Evolutionary conservation across 1,140 invertebrate species (phyloP), one percentile per base, ranked within the genome.

Genomic region (Maconellicoccus hirsutus): DNA sequence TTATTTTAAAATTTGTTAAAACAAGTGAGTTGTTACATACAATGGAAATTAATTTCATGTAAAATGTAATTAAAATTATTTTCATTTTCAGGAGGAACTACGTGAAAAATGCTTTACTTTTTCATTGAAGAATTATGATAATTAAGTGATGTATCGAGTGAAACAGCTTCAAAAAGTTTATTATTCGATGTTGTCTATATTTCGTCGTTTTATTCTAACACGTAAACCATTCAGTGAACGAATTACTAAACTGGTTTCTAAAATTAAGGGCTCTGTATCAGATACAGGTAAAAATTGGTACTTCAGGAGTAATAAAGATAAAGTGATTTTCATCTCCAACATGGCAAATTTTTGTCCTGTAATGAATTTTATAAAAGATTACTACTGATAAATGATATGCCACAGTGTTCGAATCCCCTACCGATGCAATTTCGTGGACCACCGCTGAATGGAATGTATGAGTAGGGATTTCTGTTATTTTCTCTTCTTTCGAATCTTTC

Each of bases 401-500:
- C 21, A 27, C n/a, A n/a, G 6, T 29, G 14, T 61, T 59, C 3
- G 6, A 66, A 66, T 23, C 6, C 25, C 10, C 7, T 52, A 52
- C 42, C 42, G 6, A 52, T 52, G 42, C 42, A 52, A 16, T 52
- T 52, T 16, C 42, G 4, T 3, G 42, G 42, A 14, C 42, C 42
- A 14, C 6, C 42, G n/a, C 42, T 52, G 16, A 52, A 52, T 52
- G 42, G 42, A 16, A 52, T 52, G 42, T 8, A 52, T 8, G 42
- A 6, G n/a, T 8, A 52, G 6, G 84, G 59, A 84, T 78, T n/a
- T 75, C 74, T 16, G 74, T 63, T 0, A 75, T 70, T 33, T 84
- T 83, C 66, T 85, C 83, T 52, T 0, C 84, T 82, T 16, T 84
- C 76, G 79, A 93, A 93, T 75, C 91, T 81, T 25, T 93, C 89